phyloP scores from a whole-genome alignment of 2,113 vertebrate genomes.

The Diphyllodes magnificus region DNA sequence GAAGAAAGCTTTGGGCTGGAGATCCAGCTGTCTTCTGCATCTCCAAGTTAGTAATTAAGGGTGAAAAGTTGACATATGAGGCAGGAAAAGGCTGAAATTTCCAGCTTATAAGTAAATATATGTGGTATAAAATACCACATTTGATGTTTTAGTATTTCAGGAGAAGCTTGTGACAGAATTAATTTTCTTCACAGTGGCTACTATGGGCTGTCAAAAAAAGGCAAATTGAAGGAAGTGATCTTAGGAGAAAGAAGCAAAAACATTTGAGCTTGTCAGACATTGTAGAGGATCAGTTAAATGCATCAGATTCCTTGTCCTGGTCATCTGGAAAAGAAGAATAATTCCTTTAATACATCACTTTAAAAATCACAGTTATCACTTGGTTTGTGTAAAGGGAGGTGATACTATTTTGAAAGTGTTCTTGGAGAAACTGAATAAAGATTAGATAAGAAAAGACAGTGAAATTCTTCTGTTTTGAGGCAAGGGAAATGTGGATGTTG shows the following conservation, averaged over 20 bases:
- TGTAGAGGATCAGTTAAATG: background rate
- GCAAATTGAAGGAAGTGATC: background rate
- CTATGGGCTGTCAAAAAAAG: background rate
- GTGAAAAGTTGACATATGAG: background rate
- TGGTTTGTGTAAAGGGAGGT: background rate
- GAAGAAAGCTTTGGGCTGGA: background rate
- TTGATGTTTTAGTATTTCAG: background rate
- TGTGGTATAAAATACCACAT: background rate
- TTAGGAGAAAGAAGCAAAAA: background rate
- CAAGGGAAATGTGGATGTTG: background rate
- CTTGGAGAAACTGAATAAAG: background rate
- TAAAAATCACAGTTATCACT: background rate
- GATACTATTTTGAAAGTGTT: background rate
- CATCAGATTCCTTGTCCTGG: background rate
- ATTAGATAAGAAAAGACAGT: background rate
- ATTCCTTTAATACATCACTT: background rate
- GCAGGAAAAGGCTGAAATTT: background rate
- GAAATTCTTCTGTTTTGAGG: background rate
- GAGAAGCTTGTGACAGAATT: background rate
- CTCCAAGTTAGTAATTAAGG: background rate
- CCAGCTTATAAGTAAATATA: background rate
- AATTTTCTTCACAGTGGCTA: background rate
- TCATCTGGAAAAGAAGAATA: background rate
- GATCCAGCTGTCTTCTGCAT: background rate
- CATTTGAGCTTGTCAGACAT: background rate